A percentile compares a stretch with the other conserved stretches of the same genome.
These are phyloP conservation scores for Rhyacophila evoluta DNA, from an alignment of 2,888 invertebrate genomes.

Conservation along the genomic window DNA sequence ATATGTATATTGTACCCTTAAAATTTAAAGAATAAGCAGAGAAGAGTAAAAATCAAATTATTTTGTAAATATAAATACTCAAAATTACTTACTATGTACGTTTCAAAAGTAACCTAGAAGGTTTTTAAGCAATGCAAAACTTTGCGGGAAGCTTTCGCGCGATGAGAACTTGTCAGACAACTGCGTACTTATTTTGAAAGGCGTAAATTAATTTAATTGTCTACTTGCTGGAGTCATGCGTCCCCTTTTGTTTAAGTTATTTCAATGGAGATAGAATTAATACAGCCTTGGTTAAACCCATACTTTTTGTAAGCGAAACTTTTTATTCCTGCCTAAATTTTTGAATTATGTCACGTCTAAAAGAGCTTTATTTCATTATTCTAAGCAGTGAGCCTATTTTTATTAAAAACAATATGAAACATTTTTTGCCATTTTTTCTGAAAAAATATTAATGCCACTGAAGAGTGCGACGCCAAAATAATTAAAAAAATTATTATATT, in stretches of 20 bases:
- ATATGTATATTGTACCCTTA: too few relatives aligned
- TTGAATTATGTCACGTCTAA: not conserved
- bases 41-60: too few relatives aligned
- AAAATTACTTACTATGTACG: too few relatives aligned
- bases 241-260: conserved; percentile 18
- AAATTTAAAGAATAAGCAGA: too few relatives aligned
- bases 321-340: not conserved
- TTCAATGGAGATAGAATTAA: conserved; percentile 2
- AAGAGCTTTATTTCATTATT: not conserved
- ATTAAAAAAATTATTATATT: too few relatives aligned
- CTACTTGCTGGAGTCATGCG: conserved; percentile 15
- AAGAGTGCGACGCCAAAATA: too few relatives aligned
- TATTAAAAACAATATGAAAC: too few relatives aligned
- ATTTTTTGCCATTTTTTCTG: too few relatives aligned
- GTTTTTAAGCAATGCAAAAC: conserved; percentile 3
- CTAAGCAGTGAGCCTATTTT: not conserved
- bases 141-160: conserved; percentile 4
- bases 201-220: conserved; percentile 22
- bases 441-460: too few relatives aligned
- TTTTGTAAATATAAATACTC: too few relatives aligned
- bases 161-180: not conserved
- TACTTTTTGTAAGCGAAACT: not conserved
- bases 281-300: not conserved
- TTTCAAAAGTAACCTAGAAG: not conserved
- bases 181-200: conserved; percentile 22